Evolutionary conservation across 2,888 invertebrate genomes (phyloP).

Genomic region (Rotaria sp.): DNA sequence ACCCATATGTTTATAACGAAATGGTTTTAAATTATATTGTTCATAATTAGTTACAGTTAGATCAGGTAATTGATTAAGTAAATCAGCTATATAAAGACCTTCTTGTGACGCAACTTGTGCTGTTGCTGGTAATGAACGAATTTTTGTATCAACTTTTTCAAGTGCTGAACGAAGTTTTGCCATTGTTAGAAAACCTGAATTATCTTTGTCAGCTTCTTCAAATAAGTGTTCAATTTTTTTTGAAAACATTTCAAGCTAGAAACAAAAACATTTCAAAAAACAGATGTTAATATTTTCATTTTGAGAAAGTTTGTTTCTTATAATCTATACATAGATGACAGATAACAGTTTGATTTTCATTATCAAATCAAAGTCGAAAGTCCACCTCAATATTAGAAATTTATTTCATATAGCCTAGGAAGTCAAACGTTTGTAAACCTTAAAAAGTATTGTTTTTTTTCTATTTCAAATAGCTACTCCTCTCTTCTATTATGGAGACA

Average conservation of each 20-base stretch:
- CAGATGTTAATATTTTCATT: no score
- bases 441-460: no score
- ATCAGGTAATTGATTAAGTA: constrained; percentile 44
- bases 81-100: constrained; percentile 51
- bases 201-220: background rate
- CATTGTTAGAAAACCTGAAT: background rate
- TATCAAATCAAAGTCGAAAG: no score
- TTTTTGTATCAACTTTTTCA: background rate
- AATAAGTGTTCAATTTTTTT: background rate
- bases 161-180: background rate
- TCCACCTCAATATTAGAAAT: no score
- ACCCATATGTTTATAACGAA: constrained; percentile 50
- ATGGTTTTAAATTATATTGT: constrained; percentile 43
- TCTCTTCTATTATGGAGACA: no score
- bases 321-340: no score
- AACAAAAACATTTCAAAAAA: no score
- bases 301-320: no score
- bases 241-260: constrained; percentile 11
- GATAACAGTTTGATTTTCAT: no score
- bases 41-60: constrained; percentile 7
- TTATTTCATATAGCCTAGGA: no score
- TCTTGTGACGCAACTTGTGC: constrained; percentile 54
- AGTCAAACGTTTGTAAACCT: no score
- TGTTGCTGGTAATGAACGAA: background rate
- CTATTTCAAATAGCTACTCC: no score